Conservation (phyloP, 2,113 vertebrate species). For the Megaceryle torquata region DNA sequence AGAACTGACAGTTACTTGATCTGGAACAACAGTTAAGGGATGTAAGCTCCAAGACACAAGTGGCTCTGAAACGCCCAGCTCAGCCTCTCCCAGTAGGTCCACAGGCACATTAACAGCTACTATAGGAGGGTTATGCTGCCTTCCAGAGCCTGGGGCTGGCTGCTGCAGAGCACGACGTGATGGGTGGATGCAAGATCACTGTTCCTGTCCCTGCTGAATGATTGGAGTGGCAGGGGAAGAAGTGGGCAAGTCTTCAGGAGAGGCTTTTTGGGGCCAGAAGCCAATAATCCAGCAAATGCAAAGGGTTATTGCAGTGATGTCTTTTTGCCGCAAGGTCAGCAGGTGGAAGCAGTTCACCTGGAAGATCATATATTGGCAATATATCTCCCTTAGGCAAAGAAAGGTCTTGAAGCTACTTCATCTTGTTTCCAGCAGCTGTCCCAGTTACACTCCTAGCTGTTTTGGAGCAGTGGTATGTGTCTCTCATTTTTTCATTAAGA, state of each 20-base stretch:
- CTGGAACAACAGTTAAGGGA: constrained; percentile 16
- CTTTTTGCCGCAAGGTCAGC: background rate
- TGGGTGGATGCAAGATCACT: rapidly evolving
- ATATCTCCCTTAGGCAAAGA: background rate
- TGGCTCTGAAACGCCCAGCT: background rate
- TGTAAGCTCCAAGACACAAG: constrained; percentile 16
- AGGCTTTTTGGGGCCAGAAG: background rate
- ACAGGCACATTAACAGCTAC: background rate
- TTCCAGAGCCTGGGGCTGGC: background rate
- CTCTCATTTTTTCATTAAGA: background rate
- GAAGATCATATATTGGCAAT: no score
- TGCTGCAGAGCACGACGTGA: background rate
- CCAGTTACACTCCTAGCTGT: rapidly evolving
- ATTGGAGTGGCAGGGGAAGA: background rate
- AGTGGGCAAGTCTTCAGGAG: background rate
- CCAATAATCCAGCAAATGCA: background rate
- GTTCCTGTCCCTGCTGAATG: background rate
- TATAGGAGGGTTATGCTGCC: background rate
- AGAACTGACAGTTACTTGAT: constrained; percentile 50
- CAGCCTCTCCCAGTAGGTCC: background rate
- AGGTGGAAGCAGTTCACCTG: background rate
- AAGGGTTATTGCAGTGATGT: background rate
- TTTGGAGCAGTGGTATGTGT: background rate
- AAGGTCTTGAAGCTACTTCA: background rate
- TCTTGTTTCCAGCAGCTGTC: background rate